These are phyloP conservation scores for Muscidifurax raptorellus DNA, from an alignment of 1,140 invertebrate genomes.

Conservation along the genomic window DNA sequence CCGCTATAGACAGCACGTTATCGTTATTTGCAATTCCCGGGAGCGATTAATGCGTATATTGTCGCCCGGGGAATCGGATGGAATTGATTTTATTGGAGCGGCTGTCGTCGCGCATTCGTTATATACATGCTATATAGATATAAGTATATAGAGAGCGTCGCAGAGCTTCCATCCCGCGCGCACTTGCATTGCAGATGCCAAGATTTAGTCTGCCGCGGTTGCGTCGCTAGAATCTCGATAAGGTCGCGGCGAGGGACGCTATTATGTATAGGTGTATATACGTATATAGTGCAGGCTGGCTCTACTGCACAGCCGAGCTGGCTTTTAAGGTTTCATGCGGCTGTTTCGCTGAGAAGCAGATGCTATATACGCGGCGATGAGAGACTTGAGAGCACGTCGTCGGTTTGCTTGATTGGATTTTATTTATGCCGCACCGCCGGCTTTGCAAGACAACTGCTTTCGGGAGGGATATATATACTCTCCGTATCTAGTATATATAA, in stretches of 20 bases:
- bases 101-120: background rate
- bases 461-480: too few relatives aligned
- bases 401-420: constrained; percentile 1
- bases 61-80: constrained; percentile 26
- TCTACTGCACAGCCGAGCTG: background rate
- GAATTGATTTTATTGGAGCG: constrained; percentile 47
- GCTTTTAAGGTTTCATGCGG: constrained; percentile 35
- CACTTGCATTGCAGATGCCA: constrained; percentile 49
- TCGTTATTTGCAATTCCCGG: constrained; percentile 41
- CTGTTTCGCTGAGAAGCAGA: background rate
- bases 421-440: background rate
- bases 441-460: too few relatives aligned
- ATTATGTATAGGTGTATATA: too few relatives aligned
- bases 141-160: too few relatives aligned
- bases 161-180: too few relatives aligned
- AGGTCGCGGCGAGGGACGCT: background rate
- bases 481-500: too few relatives aligned
- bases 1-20: background rate
- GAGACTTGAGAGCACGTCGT: background rate
- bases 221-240: constrained; percentile 17
- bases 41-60: constrained; percentile 42
- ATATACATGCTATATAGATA: too few relatives aligned
- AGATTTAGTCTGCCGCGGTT: constrained; percentile 38
- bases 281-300: background rate
- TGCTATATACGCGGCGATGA: background rate